Conservation (phyloP, 2,888 invertebrate genomes). For the Eurytoma californica region DNA sequence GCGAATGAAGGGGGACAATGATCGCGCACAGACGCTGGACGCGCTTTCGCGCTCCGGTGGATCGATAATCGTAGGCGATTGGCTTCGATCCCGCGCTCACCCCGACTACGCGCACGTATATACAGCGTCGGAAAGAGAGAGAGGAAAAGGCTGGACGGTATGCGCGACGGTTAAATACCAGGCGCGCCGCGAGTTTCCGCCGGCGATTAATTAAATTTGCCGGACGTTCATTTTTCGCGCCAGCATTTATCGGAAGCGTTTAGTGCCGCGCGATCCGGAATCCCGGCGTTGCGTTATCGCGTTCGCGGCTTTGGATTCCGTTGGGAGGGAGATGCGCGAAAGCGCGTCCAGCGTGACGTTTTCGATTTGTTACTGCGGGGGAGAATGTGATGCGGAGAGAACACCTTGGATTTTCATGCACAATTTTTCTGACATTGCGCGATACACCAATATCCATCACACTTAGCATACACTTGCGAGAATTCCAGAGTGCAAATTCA, state of each 20-base stretch:
- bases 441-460: slow-evolving; percentile 29
- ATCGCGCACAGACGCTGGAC: neutral
- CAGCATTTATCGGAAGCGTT: too few relatives aligned
- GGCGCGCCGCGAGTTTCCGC: neutral
- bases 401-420: slow-evolving; percentile 20
- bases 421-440: slow-evolving; percentile 31
- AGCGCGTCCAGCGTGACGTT: neutral
- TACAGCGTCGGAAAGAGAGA: too few relatives aligned
- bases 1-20: neutral
- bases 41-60: slow-evolving; percentile 25
- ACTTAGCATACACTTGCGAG: slow-evolving; percentile 43
- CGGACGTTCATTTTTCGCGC: too few relatives aligned
- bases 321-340: neutral
- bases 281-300: neutral
- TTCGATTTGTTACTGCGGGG: neutral
- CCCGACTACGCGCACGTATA: too few relatives aligned
- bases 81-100: neutral
- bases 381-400: neutral
- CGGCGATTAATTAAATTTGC: slow-evolving; percentile 8
- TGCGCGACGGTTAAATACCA: neutral
- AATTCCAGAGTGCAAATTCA: slow-evolving; percentile 22
- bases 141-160: too few relatives aligned
- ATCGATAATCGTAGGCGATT: slow-evolving; percentile 9
- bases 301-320: neutral
- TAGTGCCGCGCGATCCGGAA: neutral